Conservation (phyloP, 2,113 vertebrate genomes). For the Semicossyphus pulcher region DNA sequence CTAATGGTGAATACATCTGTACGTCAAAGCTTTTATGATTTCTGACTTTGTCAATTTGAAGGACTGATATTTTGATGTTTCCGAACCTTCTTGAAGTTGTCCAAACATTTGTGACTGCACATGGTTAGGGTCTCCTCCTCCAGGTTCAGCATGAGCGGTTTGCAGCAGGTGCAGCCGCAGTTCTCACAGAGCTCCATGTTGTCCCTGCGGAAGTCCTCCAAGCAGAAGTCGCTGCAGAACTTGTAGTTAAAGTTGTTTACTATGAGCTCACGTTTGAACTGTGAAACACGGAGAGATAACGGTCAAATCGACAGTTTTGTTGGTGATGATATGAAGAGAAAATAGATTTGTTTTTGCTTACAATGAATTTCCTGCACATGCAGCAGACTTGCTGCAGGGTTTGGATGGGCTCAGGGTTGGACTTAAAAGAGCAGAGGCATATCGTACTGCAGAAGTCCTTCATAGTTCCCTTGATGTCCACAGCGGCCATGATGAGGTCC, state of each 20-base stretch:
- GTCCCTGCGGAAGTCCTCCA: conserved; percentile 87
- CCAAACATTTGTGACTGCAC: conserved; percentile 86
- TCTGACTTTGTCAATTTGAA: not conserved
- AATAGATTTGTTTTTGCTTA: conserved; percentile 68
- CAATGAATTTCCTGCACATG: conserved; percentile 89
- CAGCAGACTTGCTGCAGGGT: conserved; percentile 84
- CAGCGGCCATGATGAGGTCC: conserved; percentile 91
- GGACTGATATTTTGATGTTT: not conserved
- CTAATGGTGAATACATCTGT: too few species aligned
- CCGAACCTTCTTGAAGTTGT: conserved; percentile 87
- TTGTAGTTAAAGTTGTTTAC: conserved; percentile 86
- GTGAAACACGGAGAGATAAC: not conserved
- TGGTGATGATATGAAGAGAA: not conserved
- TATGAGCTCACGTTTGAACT: conserved; percentile 89
- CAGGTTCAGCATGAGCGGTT: conserved; percentile 86
- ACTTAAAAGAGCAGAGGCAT: conserved; percentile 88
- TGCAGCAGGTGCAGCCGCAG: conserved; percentile 86
- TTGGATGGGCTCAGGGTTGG: conserved; percentile 42
- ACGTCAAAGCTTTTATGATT: too few species aligned
- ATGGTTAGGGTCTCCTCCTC: conserved; percentile 86
- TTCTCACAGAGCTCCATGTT: conserved; percentile 89
- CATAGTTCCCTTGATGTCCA: conserved; percentile 87
- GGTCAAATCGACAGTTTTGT: not conserved
- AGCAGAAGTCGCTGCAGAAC: conserved; percentile 90
- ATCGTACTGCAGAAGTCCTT: conserved; percentile 93